A percentile compares a stretch with the other conserved stretches of the same genome.
Conservation (phyloP, 2,113 vertebrate genomes). For the Cynocephalus volans region DNA sequence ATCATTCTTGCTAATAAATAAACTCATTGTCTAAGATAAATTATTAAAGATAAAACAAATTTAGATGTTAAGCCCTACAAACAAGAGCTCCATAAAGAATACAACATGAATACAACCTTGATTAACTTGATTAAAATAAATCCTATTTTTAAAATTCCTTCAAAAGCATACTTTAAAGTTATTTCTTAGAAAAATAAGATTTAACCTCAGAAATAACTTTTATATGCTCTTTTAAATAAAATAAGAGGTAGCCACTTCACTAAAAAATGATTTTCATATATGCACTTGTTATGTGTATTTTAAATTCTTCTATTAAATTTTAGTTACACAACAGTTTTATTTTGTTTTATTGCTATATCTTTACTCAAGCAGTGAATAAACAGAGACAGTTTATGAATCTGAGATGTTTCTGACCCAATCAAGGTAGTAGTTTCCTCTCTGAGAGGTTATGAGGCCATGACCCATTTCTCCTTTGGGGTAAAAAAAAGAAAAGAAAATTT, state of each 20-base stretch:
- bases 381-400: background rate
- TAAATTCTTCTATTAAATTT: background rate
- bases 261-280: background rate
- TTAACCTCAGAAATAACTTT: background rate
- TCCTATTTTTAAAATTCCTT: background rate
- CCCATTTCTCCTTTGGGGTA: background rate
- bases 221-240: slow-evolving; percentile 27
- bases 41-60: background rate
- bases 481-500: background rate
- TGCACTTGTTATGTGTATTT: background rate
- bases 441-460: background rate
- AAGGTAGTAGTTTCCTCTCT: background rate
- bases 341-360: background rate
- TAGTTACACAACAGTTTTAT: background rate
- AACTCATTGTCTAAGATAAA: background rate
- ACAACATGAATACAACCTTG: background rate
- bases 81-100: background rate
- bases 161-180: background rate
- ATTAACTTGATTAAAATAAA: slow-evolving; percentile 13
- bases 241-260: background rate
- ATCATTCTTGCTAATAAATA: slow-evolving; percentile 30
- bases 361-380: background rate
- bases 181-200: slow-evolving; percentile 58
- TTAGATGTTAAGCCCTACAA: background rate
- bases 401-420: background rate